Base-by-base conservation (phyloP, 2,888 invertebrate species). In the Ophion ellenae region DNA sequence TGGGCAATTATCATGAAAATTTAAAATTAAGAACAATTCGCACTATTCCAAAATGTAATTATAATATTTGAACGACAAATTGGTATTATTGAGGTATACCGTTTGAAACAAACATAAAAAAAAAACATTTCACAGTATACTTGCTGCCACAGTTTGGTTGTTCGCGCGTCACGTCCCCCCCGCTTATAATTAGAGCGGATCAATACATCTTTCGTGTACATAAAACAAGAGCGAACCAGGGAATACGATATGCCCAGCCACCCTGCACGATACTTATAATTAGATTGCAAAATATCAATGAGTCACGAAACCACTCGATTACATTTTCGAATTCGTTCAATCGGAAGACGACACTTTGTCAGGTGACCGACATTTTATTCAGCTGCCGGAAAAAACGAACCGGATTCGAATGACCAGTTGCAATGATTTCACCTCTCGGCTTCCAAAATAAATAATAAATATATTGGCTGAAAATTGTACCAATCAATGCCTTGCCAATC, bases 281-380 rank as follows among this genome's bases (percentile, higher is more conserved):
- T 63, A 24, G 40, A 63, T 74, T 45, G 45, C 24, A 17, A 9
- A 74, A 9, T 45, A 79, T 70, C 45, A 70, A 70, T 79, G 32
- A 79, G 61, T 70, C 40, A 1, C n/a, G 32, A 47, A n/a, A n/a
- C n/a, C 61, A 40, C 17, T 61, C 20, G n/a, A 70, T 70, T 47
- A 9, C 6, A 70, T 79, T 79, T 70, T 45, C 6, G 11, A 63
- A 61, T 47, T 36, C 47, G 20, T 63, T 79, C n/a, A 2, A 70
- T 79, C 20, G 11, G 47, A 47, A 40, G 40, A 69, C 4, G 3
- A 2, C 11, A 14, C 20, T 69, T 76, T 32, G 20, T 40, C 14
- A 73, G 10, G 59, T 11, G 20, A n/a, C 20, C 24, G 10, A 40
- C 32, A 57, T 40, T 59, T 20, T 40, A 20, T 61, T 61, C 4